These are phyloP conservation scores for Carassius carassius DNA, from an alignment of 2,113 vertebrate species.

Conservation along the genomic window DNA sequence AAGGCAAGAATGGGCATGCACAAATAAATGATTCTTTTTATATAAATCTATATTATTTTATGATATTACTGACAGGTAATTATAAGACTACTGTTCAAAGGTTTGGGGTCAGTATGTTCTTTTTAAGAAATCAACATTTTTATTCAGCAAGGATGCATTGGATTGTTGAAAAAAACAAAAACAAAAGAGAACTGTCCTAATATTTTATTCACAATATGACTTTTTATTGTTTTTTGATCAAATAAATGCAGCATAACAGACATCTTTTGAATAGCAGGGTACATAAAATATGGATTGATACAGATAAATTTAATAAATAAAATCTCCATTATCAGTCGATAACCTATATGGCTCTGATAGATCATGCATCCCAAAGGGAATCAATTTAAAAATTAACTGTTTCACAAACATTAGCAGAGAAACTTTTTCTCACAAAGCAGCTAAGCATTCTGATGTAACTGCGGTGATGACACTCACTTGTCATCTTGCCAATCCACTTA, in stretches of 20 bases:
- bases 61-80: neutral
- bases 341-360: neutral
- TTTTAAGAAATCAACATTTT: neutral
- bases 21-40: neutral
- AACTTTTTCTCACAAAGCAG: neutral
- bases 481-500: constrained; percentile 3
- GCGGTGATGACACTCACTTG: neutral
- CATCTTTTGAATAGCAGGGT: neutral
- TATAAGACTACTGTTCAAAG: neutral
- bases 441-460: neutral
- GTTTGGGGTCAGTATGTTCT: neutral
- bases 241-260: neutral
- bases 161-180: neutral
- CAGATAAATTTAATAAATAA: neutral
- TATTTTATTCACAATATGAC: neutral
- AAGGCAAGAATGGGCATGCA: neutral
- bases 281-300: neutral
- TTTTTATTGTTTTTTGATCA: neutral
- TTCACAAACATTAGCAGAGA: neutral
- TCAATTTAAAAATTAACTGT: neutral
- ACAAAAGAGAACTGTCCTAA: neutral
- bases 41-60: neutral
- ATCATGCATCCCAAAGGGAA: neutral
- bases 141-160: neutral
- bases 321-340: neutral